Evolutionary conservation across 35 echinoderm and acorn worm genomes (phyloP).

Genomic region (Apostichopus japonicus): DNA sequence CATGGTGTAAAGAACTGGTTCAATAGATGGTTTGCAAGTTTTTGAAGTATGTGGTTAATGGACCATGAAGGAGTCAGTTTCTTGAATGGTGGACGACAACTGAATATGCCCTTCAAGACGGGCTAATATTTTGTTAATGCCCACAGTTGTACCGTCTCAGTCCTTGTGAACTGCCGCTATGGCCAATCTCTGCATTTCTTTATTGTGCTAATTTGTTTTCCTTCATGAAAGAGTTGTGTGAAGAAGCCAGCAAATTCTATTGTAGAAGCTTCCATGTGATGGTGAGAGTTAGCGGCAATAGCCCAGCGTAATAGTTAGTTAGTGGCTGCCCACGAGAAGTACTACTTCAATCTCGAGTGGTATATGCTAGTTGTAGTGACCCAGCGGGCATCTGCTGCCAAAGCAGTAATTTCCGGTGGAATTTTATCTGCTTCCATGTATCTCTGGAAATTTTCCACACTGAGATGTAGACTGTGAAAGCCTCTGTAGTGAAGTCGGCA

Average conservation of each 20-base stretch:
- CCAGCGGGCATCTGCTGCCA: no score
- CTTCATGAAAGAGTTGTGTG: not conserved
- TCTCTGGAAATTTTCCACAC: no score
- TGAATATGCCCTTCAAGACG: not conserved
- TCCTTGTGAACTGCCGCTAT: not conserved
- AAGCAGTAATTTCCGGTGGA: no score
- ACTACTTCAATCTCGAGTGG: no score
- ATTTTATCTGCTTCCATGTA: not conserved
- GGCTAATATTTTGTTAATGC: not conserved
- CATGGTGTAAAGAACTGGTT: not conserved
- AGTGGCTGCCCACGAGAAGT: no score
- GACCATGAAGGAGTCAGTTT: not conserved
- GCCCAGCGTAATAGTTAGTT: no score
- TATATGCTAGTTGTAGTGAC: no score
- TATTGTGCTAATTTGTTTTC: not conserved
- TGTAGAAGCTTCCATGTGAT: no score
- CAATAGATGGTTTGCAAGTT: not conserved
- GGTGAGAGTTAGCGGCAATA: no score
- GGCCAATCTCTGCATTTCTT: not conserved
- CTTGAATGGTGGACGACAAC: not conserved
- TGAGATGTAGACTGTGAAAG: no score
- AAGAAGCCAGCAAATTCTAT: not conserved
- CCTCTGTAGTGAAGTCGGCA: no score
- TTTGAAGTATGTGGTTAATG: not conserved
- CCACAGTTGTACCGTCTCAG: no score